Evolutionary conservation across 1,140 invertebrate species (phyloP).

Genomic region (Orchestia grillus): DNA sequence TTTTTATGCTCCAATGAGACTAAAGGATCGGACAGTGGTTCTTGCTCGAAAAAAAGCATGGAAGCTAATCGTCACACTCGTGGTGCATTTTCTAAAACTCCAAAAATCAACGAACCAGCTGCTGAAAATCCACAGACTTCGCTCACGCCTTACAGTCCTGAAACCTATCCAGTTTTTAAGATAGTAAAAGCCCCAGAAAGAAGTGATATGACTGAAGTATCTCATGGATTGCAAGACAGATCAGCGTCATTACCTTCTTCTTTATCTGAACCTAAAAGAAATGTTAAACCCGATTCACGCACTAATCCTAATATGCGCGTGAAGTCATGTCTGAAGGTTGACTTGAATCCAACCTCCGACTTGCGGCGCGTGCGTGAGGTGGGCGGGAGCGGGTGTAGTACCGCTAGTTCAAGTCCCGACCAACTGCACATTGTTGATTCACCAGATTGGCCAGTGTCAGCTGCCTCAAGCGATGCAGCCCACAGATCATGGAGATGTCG

Average conservation of each 20-base stretch:
- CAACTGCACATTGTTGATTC: not conserved
- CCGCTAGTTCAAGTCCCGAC: not conserved
- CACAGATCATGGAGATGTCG: not conserved
- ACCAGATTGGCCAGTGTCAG: not conserved
- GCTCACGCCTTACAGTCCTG: not conserved
- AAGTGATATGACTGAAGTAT: not conserved
- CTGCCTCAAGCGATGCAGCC: not conserved
- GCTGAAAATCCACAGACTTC: not conserved
- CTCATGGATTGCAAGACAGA: not conserved
- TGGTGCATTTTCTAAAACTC: not conserved
- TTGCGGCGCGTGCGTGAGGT: not conserved
- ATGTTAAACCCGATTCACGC: not conserved
- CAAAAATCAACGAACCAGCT: not conserved
- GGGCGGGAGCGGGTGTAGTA: not conserved
- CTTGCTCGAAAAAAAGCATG: not conserved
- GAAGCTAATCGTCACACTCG: not conserved
- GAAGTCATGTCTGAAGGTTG: not conserved
- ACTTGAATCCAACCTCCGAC: not conserved
- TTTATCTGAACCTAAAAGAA: not conserved
- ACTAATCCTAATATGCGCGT: not conserved
- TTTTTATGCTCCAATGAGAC: not conserved
- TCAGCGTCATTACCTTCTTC: not conserved
- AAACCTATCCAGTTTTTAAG: not conserved
- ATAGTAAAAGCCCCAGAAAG: not conserved
- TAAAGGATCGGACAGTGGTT: not conserved